A percentile compares a stretch with the other conserved stretches of the same genome.
These are phyloP conservation scores for Diglossa brunneiventris DNA, from an alignment of 2,113 vertebrate species.

Conservation along the genomic window DNA sequence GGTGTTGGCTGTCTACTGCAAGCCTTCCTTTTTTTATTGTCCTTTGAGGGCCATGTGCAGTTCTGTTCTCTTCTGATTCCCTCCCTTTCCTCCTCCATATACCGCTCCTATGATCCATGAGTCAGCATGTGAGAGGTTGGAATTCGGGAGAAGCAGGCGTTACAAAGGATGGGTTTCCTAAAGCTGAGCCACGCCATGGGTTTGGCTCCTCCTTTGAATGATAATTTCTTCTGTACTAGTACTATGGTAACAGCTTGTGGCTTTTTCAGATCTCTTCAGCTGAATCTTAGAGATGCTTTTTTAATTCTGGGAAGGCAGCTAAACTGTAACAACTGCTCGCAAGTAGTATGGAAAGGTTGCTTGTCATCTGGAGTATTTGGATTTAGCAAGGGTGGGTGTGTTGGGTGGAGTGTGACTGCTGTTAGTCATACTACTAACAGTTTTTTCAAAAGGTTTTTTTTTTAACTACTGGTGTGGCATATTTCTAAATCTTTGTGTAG, in stretches of 20 bases:
- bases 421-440: conserved; percentile 48
- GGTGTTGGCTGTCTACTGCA: neutral
- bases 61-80: neutral
- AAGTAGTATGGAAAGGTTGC: conserved; percentile 22
- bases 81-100: neutral
- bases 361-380: conserved; percentile 55
- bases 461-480: neutral
- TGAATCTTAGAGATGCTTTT: neutral
- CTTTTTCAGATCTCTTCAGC: neutral
- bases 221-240: neutral
- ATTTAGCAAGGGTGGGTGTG: conserved; percentile 23
- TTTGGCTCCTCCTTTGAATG: neutral
- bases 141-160: neutral
- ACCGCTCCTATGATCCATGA: neutral
- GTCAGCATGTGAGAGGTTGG: neutral
- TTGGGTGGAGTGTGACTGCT: conserved; percentile 62
- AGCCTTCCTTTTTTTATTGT: neutral
- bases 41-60: neutral
- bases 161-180: neutral
- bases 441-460: conserved; percentile 18
- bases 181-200: neutral
- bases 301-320: neutral
- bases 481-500: neutral
- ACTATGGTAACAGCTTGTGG: neutral
- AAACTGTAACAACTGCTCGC: conserved; percentile 13